These are phyloP conservation scores for Arctocebus calabarensis DNA, from an alignment of 2,797 vertebrate genomes.

Conservation along the genomic window DNA sequence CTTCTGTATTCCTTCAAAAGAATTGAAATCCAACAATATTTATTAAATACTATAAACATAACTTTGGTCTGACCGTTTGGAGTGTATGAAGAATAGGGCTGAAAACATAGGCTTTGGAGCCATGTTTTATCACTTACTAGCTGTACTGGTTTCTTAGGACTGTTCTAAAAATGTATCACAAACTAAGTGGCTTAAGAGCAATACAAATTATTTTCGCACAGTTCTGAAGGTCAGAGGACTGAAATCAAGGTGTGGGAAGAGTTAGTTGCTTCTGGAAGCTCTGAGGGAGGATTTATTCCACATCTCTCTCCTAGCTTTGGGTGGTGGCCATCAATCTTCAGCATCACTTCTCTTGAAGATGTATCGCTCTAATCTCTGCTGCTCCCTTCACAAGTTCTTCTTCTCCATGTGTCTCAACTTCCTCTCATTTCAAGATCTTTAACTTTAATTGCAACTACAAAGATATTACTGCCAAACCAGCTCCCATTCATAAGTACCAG, in stretches of 20 bases:
- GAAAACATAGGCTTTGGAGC: not conserved
- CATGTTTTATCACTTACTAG: not conserved
- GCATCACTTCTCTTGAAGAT: not conserved
- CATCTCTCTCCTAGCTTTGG: not conserved
- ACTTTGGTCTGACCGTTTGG: not conserved
- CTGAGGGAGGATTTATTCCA: not conserved
- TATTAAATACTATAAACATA: not conserved
- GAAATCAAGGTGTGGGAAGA: not conserved
- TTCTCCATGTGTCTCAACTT: not conserved
- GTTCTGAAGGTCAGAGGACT: not conserved
- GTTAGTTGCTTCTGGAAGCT: not conserved
- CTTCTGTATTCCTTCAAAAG: not conserved
- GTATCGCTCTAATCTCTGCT: not conserved
- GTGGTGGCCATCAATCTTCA: not conserved
- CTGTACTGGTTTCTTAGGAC: not conserved
- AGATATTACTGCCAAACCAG: slow-evolving; percentile 15
- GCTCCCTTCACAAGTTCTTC: not conserved
- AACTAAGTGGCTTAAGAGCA: not conserved
- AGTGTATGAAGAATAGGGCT: not conserved
- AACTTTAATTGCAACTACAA: not conserved
- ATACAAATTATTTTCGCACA: not conserved
- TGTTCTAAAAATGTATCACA: not conserved
- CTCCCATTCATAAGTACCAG: not conserved
- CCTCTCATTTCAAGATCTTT: not conserved
- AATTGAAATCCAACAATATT: not conserved